Conservation (phyloP, 2,797 vertebrate genomes). For the Pangasius djambal region DNA sequence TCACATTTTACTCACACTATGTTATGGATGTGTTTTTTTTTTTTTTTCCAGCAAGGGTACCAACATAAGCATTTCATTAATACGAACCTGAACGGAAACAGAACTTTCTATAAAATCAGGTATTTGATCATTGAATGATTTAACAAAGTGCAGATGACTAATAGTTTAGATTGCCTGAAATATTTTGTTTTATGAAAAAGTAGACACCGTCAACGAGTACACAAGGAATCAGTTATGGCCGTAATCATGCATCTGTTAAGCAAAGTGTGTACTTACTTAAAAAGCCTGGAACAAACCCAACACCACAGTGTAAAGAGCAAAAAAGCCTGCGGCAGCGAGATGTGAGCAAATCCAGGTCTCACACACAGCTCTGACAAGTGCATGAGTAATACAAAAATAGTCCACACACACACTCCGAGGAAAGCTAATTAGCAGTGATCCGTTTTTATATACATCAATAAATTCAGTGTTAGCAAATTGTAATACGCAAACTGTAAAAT, state of each 20-base stretch:
- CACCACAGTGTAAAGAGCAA: background rate
- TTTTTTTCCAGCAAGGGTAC: background rate
- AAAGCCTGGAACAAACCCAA: background rate
- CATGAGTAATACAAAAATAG: background rate
- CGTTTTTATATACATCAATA: background rate
- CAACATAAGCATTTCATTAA: background rate
- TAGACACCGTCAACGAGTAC: background rate
- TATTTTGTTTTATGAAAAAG: background rate
- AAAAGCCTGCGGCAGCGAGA: background rate
- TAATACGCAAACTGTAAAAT: background rate
- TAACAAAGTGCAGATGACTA: background rate
- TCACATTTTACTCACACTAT: background rate
- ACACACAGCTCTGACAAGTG: background rate
- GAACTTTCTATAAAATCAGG: background rate
- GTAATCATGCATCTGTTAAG: background rate
- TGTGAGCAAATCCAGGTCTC: background rate
- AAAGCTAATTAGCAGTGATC: conserved; percentile 50
- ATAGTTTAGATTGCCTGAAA: background rate
- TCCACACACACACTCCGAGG: conserved; percentile 6
- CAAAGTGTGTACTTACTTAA: background rate
- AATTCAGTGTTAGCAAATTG: background rate
- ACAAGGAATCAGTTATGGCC: background rate
- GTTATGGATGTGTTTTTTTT: background rate
- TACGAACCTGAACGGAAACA: background rate
- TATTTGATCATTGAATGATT: background rate